Base-by-base conservation (phyloP, 2,113 vertebrate species). In the Saguinus midas region DNA sequence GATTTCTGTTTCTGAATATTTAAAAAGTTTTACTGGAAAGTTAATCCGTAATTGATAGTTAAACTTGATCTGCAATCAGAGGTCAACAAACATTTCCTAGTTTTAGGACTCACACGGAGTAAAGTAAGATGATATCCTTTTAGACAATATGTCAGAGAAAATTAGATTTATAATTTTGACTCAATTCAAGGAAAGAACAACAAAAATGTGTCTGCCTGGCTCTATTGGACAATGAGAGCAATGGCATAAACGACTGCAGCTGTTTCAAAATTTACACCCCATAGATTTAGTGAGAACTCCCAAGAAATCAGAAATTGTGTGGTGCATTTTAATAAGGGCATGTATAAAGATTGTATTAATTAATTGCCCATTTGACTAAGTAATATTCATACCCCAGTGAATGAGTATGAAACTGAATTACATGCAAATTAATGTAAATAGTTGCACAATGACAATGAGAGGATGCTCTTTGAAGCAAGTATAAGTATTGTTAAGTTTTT, bases 391-490 rank as follows among this genome's bases (percentile, higher is more conserved):
- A 52, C 35, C 64, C 73, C 68, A 91, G 93, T 84, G 90, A 97
- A 90, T 81, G 75, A n/a, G 45, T 72, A 64, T 70, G 29, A 95
- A 96, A 97, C 58, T 85, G 64, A 97, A 97, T 96, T 84, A 90
- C 89, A 97, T 95, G 97, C 87, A 98, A 97, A 98, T 97, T 64
- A 87, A 91, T 96, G 76, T 94, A 96, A 97, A 96, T 95, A 89
- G 50, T 91, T 91, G 14, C 61, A 90, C 35, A 93, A 1, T 84
- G 95, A 94, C 87, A 96, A 89, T 91, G 25, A 45, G 18, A 92
- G 37, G 52, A 93, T 87, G 91, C 48, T 95, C 32, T 96, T 81
- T 91, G 91, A 95, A 94, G 79, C 73, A 85, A 85, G 72, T 96
- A 91, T 96, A 95, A 94, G 97, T 90, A 79, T 96, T 88, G 76